Conservation (phyloP, 2,888 invertebrate species). For the Nipponacmea schrenckii region DNA sequence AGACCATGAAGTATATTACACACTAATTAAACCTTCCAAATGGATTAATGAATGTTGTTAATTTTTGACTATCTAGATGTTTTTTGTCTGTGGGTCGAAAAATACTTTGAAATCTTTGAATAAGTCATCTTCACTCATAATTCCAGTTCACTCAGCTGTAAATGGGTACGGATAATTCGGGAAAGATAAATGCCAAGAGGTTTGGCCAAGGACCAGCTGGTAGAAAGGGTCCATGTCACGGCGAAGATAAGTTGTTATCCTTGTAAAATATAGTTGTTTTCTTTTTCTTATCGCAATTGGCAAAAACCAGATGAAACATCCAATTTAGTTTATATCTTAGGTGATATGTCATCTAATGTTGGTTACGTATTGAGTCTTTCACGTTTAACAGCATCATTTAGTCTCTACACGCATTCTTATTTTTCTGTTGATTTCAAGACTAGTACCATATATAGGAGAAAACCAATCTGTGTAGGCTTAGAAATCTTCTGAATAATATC, state of each 20-base stretch:
- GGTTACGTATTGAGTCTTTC: slow-evolving; percentile 29
- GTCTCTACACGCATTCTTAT: slow-evolving; percentile 29
- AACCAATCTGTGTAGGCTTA: slow-evolving; percentile 30
- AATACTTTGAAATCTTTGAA: no score
- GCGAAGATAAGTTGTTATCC: no score
- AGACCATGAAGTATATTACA: slow-evolving; percentile 15
- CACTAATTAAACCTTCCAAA: slow-evolving; percentile 24
- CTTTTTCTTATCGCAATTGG: no score
- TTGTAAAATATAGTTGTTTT: no score
- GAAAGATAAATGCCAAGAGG: no score
- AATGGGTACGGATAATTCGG: no score
- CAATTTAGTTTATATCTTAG: slow-evolving; percentile 23
- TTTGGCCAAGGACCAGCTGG: no score
- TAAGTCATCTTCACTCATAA: no score
- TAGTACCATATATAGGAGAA: slow-evolving; percentile 25
- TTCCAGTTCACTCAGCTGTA: no score
- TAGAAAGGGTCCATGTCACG: no score
- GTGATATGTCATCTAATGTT: slow-evolving; percentile 29
- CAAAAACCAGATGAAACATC: slow-evolving; percentile 29
- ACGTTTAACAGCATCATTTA: slow-evolving; percentile 26
- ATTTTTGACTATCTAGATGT: slow-evolving; percentile 14
- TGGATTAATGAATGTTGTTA: slow-evolving; percentile 30
- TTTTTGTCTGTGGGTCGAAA: no score
- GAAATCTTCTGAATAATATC: slow-evolving; percentile 27
- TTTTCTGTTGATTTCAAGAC: slow-evolving; percentile 19